These are phyloP conservation scores for Zosterops japonicus DNA, from an alignment of 2,113 vertebrate genomes.

Conservation along the genomic window DNA sequence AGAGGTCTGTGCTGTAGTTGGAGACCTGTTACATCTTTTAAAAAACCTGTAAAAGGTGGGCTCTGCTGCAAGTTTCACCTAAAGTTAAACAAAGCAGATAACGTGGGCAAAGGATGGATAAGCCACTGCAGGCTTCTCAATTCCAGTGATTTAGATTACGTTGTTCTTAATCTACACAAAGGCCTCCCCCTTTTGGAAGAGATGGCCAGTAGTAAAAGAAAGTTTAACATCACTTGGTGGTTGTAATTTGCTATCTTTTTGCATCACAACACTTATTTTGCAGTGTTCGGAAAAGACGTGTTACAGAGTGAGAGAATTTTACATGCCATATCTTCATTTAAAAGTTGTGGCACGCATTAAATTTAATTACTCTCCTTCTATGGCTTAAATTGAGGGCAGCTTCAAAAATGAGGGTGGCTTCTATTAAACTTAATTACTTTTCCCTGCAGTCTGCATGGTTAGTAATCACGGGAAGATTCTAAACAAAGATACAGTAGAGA, in stretches of 20 bases:
- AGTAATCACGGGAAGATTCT: conserved; percentile 49
- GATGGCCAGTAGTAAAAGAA: not conserved
- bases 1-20: not conserved
- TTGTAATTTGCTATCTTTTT: not conserved
- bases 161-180: not conserved
- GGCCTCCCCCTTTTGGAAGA: not conserved
- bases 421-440: conserved; percentile 70
- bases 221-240: not conserved
- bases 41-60: not conserved
- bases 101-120: not conserved
- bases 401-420: conserved; percentile 69
- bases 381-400: conserved; percentile 69
- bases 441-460: conserved; percentile 59
- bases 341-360: conserved; percentile 56
- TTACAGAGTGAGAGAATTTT: conserved; percentile 15
- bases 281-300: rapidly evolving
- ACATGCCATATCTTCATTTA: conserved; percentile 58
- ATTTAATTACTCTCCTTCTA: conserved; percentile 67
- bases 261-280: conserved; percentile 17
- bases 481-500: conserved; percentile 67
- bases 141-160: rapidly evolving
- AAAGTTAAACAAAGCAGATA: not conserved
- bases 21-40: not conserved
- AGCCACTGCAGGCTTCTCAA: not conserved
- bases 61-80: not conserved